Evolutionary conservation across 1,140 invertebrate species (phyloP).

Genomic region (Drosophila watanabei): DNA sequence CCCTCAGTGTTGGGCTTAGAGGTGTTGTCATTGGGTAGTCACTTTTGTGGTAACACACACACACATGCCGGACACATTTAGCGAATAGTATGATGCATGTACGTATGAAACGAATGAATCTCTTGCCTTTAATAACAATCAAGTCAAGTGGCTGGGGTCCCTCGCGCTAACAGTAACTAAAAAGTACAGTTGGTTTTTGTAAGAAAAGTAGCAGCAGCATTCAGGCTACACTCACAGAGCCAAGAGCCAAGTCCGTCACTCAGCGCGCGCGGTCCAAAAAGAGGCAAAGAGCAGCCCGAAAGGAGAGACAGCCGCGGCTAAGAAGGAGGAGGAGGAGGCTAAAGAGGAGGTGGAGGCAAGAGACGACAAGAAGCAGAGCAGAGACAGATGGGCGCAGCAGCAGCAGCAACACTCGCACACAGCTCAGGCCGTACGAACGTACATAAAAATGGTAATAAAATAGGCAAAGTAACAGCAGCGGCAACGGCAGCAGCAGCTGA

Average conservation of each 20-base stretch:
- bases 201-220: constrained; percentile 65
- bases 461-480: constrained; percentile 62
- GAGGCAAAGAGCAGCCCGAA: constrained; percentile 44
- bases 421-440: constrained; percentile 19
- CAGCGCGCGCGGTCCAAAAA: constrained; percentile 37
- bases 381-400: constrained; percentile 55
- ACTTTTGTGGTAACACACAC: constrained; percentile 20
- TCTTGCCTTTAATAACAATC: constrained; percentile 72
- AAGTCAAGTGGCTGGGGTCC: constrained; percentile 71
- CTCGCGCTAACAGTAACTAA: constrained; percentile 72
- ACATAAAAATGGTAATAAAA: constrained; percentile 66
- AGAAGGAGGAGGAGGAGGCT: constrained; percentile 3
- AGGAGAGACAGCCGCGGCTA: constrained; percentile 35
- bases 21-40: constrained; percentile 8
- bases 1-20: constrained; percentile 1
- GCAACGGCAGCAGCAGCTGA: constrained; percentile 31
- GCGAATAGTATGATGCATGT: constrained; percentile 12
- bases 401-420: constrained; percentile 36
- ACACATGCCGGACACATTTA: neutral
- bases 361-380: constrained; percentile 44
- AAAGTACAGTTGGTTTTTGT: constrained; percentile 81
- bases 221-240: constrained; percentile 26
- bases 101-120: constrained; percentile 16
- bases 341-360: constrained; percentile 7
- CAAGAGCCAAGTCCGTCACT: constrained; percentile 57